phyloP scores from a whole-genome alignment of 2,113 vertebrate species.

The Nycticryphes semicollaris region DNA sequence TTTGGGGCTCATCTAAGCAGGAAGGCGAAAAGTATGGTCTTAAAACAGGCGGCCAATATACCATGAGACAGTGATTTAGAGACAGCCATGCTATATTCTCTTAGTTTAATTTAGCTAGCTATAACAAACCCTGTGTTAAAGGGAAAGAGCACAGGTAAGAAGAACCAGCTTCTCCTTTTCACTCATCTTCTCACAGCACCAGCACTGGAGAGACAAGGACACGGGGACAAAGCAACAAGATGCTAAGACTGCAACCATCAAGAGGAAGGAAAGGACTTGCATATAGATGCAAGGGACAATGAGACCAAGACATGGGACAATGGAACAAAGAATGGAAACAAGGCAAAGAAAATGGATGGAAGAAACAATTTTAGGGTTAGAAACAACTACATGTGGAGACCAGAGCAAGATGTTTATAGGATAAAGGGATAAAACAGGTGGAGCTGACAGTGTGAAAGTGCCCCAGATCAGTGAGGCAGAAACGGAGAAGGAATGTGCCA shows the following conservation, averaged over 20 bases:
- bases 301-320: neutral
- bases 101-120: neutral
- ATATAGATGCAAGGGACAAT: too few relatives aligned
- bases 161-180: neutral
- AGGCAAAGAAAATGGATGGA: neutral
- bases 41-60: neutral
- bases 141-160: neutral
- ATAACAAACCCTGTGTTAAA: neutral
- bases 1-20: neutral
- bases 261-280: neutral
- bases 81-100: neutral
- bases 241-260: neutral
- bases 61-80: neutral
- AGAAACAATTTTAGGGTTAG: neutral
- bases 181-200: neutral
- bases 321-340: neutral
- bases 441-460: neutral
- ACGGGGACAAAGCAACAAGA: neutral
- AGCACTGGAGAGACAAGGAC: neutral
- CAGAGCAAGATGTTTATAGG: neutral
- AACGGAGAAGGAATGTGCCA: neutral
- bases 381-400: neutral
- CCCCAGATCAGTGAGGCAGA: neutral
- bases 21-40: neutral
- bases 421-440: neutral